Evolutionary conservation across 2,797 vertebrate species (phyloP), one percentile per base, ranked within the genome.

Genomic region (Enteromius afrohamiltoni): DNA sequence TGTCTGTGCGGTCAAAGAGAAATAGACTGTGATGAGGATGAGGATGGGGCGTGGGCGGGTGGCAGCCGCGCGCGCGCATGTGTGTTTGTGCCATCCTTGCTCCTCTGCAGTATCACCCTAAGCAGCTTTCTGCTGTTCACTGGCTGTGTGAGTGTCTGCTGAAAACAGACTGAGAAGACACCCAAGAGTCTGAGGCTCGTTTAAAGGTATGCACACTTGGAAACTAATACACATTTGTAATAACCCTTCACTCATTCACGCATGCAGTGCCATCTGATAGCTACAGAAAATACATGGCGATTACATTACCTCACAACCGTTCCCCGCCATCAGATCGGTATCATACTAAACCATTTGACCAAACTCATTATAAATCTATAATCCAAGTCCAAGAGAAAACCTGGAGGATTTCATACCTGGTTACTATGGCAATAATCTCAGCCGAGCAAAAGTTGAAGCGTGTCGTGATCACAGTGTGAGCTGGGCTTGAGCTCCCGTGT

Each of bases 391-490:
- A 68, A 34, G 1, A 62, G 29, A 80, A 79, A 71, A 83, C 42
- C 19, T 47, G 8, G 26, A 85, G 21, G 77, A 53, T 62, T 75
- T 69, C 23, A 71, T 29, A 82, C 71, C 79, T 31, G 23, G 84
- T 82, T 87, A 77, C 87, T 85, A 84, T 84, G 79, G 85, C 75
- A 86, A 84, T 88, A 85, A 75, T 62, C 71, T 80, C 70, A 79
- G 76, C 68, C 14, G 47, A 81, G 40, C 6, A 76, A 58, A 68
- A 62, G 53, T 42, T 51, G n/a, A 64, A 79, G 40, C 13, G 4
- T 23, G 55, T 80, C 21, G 26, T 83, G 70, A 85, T 85, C 83
- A 82, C 19, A 42, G 13, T 74, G 49, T 21, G 65, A 47, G 64
- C 49, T 75, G 58, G 58, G 47, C 31, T 37, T 42, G 9, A 70